Conservation (phyloP, 2,888 invertebrate species). For the Fissipunctia ypsillon region DNA sequence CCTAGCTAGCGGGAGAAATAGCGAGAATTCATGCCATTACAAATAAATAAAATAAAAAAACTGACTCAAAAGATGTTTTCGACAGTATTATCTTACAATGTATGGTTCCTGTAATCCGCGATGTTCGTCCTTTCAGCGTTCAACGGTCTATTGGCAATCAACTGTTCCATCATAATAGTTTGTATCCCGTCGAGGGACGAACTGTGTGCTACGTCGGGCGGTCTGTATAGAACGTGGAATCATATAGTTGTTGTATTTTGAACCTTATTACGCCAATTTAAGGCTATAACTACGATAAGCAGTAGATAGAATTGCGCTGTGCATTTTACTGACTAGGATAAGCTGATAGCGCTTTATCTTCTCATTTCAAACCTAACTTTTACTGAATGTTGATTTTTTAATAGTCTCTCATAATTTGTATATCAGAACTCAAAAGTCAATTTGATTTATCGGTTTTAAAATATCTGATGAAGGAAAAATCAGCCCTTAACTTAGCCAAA, state of each 20-base stretch:
- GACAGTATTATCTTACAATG: conserved; percentile 49
- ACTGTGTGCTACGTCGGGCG: conserved; percentile 47
- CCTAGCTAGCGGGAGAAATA: conserved; percentile 10
- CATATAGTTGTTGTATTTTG: conserved; percentile 32
- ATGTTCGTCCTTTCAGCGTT: conserved; percentile 44
- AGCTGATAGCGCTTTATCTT: background rate
- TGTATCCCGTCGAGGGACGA: conserved; percentile 51
- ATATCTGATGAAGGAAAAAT: background rate
- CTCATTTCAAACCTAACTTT: background rate
- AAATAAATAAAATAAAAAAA: conserved; percentile 26
- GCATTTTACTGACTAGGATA: background rate
- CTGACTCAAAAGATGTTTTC: conserved; percentile 32
- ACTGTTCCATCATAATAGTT: conserved; percentile 53
- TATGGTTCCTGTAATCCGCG: conserved; percentile 46
- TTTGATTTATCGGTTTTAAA: background rate
- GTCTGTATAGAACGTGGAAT: conserved; percentile 49
- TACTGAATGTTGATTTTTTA: background rate
- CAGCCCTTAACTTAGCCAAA: background rate
- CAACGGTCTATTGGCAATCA: conserved; percentile 51
- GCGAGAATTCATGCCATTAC: conserved; percentile 11
- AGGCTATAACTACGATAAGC: background rate
- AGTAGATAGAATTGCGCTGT: background rate
- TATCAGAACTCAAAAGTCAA: background rate
- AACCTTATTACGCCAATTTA: background rate
- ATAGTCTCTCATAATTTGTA: background rate